These are phyloP conservation scores for Augochlora pura DNA, from an alignment of 1,140 invertebrate species.

Conservation along the genomic window DNA sequence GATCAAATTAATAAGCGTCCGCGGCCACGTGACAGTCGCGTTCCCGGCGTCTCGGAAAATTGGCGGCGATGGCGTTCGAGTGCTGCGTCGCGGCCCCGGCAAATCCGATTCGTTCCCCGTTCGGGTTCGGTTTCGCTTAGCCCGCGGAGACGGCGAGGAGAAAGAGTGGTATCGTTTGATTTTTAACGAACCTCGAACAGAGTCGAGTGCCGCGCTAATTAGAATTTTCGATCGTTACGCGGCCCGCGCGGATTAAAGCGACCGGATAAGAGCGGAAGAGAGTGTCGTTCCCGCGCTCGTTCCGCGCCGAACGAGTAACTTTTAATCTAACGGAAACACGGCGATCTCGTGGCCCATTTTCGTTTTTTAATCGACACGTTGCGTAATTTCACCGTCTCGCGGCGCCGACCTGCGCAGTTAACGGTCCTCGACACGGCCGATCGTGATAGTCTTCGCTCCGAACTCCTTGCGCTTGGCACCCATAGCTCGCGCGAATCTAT, in stretches of 20 bases:
- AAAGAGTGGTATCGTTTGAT: neutral
- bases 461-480: no score
- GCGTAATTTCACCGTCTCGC: neutral
- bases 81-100: no score
- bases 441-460: no score
- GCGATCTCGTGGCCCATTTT: neutral
- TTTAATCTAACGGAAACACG: conserved; percentile 44
- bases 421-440: no score
- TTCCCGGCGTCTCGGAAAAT: no score
- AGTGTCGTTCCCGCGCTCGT: neutral
- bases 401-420: no score
- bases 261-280: neutral
- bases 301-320: neutral
- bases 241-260: no score
- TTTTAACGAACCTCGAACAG: neutral
- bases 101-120: no score
- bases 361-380: neutral
- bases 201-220: conserved; percentile 1
- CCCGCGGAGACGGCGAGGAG: neutral
- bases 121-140: neutral
- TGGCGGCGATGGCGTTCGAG: no score
- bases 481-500: no score
- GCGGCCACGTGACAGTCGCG: no score
- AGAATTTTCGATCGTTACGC: neutral
- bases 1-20: no score